A percentile compares a stretch with the other conserved stretches of the same genome.
Conservation (phyloP, 2,113 vertebrate species). For the Sphaerodactylus townsendi region DNA sequence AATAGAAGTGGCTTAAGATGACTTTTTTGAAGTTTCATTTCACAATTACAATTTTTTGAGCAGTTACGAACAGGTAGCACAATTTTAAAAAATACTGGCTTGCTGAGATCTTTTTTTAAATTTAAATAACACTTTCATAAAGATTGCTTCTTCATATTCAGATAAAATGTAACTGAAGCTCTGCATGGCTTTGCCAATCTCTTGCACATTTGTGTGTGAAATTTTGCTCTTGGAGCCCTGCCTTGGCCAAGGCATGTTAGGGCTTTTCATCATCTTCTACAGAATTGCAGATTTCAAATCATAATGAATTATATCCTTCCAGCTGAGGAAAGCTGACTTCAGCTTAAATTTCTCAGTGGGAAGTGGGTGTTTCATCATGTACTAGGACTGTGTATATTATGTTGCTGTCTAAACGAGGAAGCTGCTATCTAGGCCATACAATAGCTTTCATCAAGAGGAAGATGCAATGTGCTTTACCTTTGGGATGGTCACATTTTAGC, state of each 20-base stretch:
- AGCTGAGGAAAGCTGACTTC: constrained; percentile 57
- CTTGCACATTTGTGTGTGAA: constrained; percentile 39
- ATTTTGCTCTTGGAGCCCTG: constrained; percentile 37
- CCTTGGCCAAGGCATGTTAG: constrained; percentile 30
- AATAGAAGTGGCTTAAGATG: not conserved
- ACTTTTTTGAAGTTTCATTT: not conserved
- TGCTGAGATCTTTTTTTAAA: not conserved
- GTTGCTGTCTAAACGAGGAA: constrained; percentile 46
- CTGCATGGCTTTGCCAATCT: constrained; percentile 18
- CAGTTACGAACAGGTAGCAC: not conserved
- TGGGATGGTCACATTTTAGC: constrained; percentile 1
- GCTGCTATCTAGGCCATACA: constrained; percentile 58
- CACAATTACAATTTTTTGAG: not conserved
- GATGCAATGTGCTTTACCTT: constrained; percentile 27
- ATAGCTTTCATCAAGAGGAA: constrained; percentile 35
- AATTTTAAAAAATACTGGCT: not conserved
- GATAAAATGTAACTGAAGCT: not conserved
- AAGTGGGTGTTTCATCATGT: constrained; percentile 56
- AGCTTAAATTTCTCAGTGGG: constrained; percentile 62
- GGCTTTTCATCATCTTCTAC: constrained; percentile 43
- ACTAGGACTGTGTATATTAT: constrained; percentile 44
- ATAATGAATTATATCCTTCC: constrained; percentile 54
- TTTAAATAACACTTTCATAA: not conserved
- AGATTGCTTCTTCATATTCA: no score
- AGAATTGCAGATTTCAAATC: constrained; percentile 51